phyloP scores from a whole-genome alignment of 2,888 invertebrate genomes.

The Drosophila hamatofila region DNA sequence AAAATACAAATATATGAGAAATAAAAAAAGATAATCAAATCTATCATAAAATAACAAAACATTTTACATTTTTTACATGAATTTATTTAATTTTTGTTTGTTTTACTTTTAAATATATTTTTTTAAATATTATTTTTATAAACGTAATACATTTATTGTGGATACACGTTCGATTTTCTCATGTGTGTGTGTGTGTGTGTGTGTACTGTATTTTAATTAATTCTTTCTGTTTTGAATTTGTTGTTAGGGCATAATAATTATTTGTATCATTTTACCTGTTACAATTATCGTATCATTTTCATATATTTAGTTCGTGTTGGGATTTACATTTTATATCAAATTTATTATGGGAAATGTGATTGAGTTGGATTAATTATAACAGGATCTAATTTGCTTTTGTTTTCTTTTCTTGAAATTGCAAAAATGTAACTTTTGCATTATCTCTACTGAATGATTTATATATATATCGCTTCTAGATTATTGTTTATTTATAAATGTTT shows the following conservation, averaged over 20 bases:
- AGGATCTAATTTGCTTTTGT: slow-evolving; percentile 54
- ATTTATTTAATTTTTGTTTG: slow-evolving; percentile 79
- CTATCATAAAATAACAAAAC: not conserved
- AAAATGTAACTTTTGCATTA: slow-evolving; percentile 46
- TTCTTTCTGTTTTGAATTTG: slow-evolving; percentile 60
- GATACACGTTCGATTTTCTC: slow-evolving; percentile 60
- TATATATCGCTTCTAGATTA: slow-evolving; percentile 22
- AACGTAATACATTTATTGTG: slow-evolving; percentile 83
- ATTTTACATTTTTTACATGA: slow-evolving; percentile 59
- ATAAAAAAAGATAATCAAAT: not conserved
- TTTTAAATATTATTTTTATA: slow-evolving; percentile 56
- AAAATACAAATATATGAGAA: slow-evolving; percentile 71
- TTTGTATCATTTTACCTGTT: slow-evolving; percentile 43
- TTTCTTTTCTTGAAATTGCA: slow-evolving; percentile 41
- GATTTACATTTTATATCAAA: slow-evolving; percentile 44
- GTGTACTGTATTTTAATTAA: not conserved
- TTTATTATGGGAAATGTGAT: slow-evolving; percentile 45
- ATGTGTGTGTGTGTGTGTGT: slow-evolving; percentile 46
- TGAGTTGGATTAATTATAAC: slow-evolving; percentile 45
- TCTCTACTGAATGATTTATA: slow-evolving; percentile 44
- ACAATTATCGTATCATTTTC: slow-evolving; percentile 42
- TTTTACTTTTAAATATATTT: slow-evolving; percentile 69
- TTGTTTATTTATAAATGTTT: slow-evolving; percentile 59
- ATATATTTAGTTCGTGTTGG: slow-evolving; percentile 64
- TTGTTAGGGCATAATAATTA: slow-evolving; percentile 75